phyloP scores from a whole-genome alignment of 2,888 invertebrate genomes.

The Patella ulyssiponensis region DNA sequence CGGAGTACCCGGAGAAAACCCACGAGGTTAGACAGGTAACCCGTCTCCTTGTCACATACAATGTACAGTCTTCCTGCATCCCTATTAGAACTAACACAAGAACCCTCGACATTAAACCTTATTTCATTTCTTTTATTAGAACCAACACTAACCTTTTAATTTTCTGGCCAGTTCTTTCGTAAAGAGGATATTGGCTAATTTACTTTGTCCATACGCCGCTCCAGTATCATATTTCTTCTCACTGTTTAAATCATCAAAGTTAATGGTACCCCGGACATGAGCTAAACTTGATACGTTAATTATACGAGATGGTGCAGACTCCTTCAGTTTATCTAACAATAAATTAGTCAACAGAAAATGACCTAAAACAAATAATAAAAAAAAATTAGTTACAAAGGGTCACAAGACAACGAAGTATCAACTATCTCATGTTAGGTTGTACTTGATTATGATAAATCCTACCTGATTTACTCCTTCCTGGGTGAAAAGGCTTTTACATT shows the following conservation, averaged over 20 bases:
- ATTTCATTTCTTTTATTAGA: not conserved
- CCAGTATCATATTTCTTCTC: constrained; percentile 53
- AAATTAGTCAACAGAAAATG: constrained; percentile 70
- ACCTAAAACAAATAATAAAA: constrained; percentile 46
- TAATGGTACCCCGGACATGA: constrained; percentile 57
- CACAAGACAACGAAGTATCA: too few species aligned
- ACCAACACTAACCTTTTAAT: constrained; percentile 59
- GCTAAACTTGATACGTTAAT: constrained; percentile 66
- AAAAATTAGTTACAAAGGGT: too few species aligned
- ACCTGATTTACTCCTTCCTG: too few species aligned
- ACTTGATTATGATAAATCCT: too few species aligned
- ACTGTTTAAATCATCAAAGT: constrained; percentile 69
- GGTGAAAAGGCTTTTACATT: too few species aligned
- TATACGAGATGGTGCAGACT: constrained; percentile 64
- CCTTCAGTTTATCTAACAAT: constrained; percentile 65
- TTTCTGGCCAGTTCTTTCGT: constrained; percentile 60
- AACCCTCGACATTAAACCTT: not conserved
- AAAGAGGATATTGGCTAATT: constrained; percentile 67
- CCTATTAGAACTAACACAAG: not conserved
- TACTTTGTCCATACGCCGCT: constrained; percentile 66
- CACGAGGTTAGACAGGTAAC: too few species aligned
- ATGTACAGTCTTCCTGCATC: too few species aligned
- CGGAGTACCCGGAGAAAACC: too few species aligned
- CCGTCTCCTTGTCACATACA: too few species aligned
- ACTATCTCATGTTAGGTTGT: too few species aligned